These are phyloP conservation scores for Paratrypauchen microcephalus DNA, from an alignment of 2,797 vertebrate species.

Conservation along the genomic window DNA sequence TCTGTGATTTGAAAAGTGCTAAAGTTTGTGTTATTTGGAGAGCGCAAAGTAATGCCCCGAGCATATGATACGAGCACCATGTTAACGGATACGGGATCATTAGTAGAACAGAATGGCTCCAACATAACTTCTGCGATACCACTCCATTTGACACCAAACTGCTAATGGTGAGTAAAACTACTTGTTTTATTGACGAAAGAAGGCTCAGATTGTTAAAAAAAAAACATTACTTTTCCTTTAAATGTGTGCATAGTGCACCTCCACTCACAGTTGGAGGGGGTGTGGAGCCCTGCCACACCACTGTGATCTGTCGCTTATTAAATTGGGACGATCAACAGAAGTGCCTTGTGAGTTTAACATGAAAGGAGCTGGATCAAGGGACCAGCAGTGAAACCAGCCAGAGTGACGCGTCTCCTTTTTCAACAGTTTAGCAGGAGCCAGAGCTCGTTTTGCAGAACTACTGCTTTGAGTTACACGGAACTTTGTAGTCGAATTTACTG, in stretches of 20 bases:
- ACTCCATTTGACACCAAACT: too few species aligned
- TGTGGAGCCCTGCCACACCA: conserved; percentile 18
- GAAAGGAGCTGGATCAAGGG: conserved; percentile 8
- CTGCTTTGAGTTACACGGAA: conserved; percentile 11
- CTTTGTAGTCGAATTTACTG: conserved; percentile 8
- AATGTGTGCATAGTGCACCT: conserved; percentile 15
- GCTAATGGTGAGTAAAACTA: too few species aligned
- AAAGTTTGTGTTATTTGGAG: too few species aligned
- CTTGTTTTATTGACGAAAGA: too few species aligned
- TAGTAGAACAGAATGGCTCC: too few species aligned
- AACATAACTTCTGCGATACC: too few species aligned
- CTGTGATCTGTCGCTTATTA: conserved; percentile 41
- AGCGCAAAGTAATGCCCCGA: too few species aligned
- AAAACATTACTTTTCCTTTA: too few species aligned
- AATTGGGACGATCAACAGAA: conserved; percentile 29
- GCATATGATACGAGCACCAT: too few species aligned
- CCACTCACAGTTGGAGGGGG: conserved; percentile 26
- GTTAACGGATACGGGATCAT: too few species aligned
- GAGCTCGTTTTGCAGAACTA: neutral
- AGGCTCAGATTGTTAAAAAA: too few species aligned
- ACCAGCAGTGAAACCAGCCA: conserved; percentile 8
- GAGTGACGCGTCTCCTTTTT: conserved; percentile 12
- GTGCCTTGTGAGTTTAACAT: conserved; percentile 6
- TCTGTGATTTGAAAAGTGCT: too few species aligned
- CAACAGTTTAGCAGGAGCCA: neutral